Percentiles rank a stretch among this genome's conserved stretches.
Evolutionary conservation across 2,113 vertebrate species (phyloP).

Genomic region (Phaetusa simplex): DNA sequence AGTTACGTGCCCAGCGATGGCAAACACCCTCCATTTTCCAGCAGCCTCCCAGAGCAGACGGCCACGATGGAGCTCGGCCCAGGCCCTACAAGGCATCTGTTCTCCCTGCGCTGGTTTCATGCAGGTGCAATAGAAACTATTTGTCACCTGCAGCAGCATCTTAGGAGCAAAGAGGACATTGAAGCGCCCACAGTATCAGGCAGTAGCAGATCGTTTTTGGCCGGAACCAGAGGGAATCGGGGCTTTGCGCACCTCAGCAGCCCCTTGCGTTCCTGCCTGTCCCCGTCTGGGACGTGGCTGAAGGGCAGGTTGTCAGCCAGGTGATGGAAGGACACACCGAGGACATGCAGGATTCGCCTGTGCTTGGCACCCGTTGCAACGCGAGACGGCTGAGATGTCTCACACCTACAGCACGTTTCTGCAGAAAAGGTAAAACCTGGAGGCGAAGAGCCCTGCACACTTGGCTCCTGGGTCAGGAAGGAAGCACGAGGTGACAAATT

Average conservation of each 20-base stretch:
- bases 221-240: neutral
- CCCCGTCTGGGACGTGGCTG: accelerated
- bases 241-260: neutral
- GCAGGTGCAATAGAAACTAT: neutral
- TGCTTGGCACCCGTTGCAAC: neutral
- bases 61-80: neutral
- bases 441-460: accelerated
- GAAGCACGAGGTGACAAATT: neutral
- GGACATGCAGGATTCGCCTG: neutral
- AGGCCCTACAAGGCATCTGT: neutral
- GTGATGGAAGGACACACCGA: neutral
- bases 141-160: neutral
- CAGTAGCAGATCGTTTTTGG: neutral
- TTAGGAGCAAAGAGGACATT: neutral
- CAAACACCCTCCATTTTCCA: neutral
- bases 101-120: neutral
- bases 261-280: neutral
- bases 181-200: accelerated
- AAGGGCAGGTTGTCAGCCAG: neutral
- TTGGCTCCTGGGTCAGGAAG: neutral
- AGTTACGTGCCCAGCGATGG: accelerated
- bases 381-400: neutral
- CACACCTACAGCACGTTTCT: neutral
- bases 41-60: neutral
- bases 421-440: neutral